These are phyloP conservation scores for Artibeus jamaicensis DNA, from an alignment of 2,797 vertebrate species.

Conservation along the genomic window DNA sequence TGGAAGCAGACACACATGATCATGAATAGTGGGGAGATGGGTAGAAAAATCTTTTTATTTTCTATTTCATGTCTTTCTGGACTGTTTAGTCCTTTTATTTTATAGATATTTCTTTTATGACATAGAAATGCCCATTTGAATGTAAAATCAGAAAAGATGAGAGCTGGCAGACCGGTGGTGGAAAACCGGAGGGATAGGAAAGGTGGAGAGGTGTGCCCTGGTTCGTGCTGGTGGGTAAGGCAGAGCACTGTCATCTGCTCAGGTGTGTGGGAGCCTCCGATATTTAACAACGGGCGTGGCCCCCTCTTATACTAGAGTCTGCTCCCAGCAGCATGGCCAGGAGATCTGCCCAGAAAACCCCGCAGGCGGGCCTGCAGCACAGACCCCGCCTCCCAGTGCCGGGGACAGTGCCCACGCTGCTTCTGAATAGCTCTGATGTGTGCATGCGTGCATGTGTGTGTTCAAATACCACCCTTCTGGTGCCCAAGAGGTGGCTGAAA, in stretches of 20 bases:
- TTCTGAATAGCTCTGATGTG: not conserved
- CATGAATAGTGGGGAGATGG: not conserved
- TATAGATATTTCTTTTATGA: not conserved
- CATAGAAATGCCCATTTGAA: not conserved
- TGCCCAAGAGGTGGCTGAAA: not conserved
- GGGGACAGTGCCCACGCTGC: not conserved
- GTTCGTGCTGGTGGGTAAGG: not conserved
- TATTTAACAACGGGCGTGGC: rapidly evolving
- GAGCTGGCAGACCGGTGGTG: rapidly evolving
- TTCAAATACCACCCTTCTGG: not conserved
- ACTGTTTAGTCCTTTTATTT: not conserved
- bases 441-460: rapidly evolving
- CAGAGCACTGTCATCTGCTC: rapidly evolving
- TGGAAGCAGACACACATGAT: not conserved
- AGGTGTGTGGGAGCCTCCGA: rapidly evolving
- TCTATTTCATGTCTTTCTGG: not conserved
- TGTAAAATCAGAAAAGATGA: not conserved
- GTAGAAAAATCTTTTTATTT: not conserved
- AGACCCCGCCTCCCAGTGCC: not conserved
- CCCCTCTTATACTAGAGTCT: not conserved
- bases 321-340: not conserved
- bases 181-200: too few relatives aligned
- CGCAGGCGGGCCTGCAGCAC: not conserved
- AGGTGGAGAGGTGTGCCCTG: rapidly evolving
- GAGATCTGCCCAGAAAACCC: not conserved